Evolutionary conservation across 2,797 vertebrate species (phyloP).

Genomic region (Rhinoraja longicauda): DNA sequence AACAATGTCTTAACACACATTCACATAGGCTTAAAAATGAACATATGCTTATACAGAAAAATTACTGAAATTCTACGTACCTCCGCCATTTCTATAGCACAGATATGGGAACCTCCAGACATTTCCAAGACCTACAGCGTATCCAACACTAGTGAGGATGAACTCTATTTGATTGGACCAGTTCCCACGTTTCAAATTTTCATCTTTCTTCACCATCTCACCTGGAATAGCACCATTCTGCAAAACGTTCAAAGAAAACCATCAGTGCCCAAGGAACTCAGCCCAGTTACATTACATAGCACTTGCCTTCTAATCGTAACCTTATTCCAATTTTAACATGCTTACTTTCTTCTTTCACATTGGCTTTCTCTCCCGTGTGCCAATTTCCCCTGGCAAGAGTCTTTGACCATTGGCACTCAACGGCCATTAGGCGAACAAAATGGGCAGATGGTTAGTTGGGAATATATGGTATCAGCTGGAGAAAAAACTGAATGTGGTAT

Average conservation of each 20-base stretch:
- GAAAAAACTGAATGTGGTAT: too few relatives aligned
- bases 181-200: constrained; percentile 88
- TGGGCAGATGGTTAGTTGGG: too few relatives aligned
- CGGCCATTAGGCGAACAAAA: not conserved
- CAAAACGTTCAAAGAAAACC: constrained; percentile 47
- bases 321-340: not conserved
- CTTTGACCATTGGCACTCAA: not conserved
- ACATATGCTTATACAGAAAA: constrained; percentile 23
- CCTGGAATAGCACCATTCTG: constrained; percentile 94
- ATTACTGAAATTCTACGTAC: constrained; percentile 52
- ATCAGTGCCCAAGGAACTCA: not conserved
- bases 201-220: constrained; percentile 81
- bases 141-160: constrained; percentile 94
- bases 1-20: constrained; percentile 1
- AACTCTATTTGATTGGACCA: constrained; percentile 99
- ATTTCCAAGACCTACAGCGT: constrained; percentile 94
- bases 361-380: not conserved
- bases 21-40: constrained; percentile 27
- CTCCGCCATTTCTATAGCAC: constrained; percentile 98
- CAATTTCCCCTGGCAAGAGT: not conserved
- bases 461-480: too few relatives aligned
- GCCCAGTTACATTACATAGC: not conserved
- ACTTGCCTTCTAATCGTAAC: too few relatives aligned
- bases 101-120: constrained; percentile 99
- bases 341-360: not conserved